Conservation (phyloP, 92 coral and sea anemone genomes). For the Parazoanthus atlanticus region DNA sequence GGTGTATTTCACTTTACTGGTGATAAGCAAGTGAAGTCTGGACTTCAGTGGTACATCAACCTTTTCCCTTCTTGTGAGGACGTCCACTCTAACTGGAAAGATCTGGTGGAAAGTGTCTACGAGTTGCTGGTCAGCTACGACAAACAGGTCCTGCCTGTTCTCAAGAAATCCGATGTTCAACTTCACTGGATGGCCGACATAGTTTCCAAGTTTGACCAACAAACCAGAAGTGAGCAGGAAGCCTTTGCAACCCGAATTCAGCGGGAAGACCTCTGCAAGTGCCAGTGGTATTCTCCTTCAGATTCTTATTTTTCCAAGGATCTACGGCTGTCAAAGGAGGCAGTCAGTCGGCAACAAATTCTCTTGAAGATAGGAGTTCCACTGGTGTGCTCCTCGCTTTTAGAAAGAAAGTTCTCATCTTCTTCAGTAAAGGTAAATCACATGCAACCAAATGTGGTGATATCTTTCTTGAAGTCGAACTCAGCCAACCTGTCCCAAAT, state of each 20-base stretch:
- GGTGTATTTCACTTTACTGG: constrained; percentile 22
- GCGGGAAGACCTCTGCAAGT: constrained; percentile 6
- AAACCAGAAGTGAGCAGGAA: background rate
- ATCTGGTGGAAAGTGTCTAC: constrained; percentile 18
- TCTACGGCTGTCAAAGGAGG: background rate
- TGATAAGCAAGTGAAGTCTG: background rate
- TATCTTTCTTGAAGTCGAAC: background rate
- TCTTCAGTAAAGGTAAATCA: constrained; percentile 12
- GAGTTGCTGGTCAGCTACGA: background rate
- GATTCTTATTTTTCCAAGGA: constrained; percentile 20
- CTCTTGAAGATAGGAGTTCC: constrained; percentile 37
- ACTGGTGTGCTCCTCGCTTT: constrained; percentile 4
- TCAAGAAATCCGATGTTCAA: background rate
- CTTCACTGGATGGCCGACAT: background rate
- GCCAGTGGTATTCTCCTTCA: constrained; percentile 37
- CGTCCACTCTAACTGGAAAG: constrained; percentile 4
- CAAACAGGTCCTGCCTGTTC: constrained; percentile 39
- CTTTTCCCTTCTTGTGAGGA: constrained; percentile 37
- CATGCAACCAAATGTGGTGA: constrained; percentile 9
- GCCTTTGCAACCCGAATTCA: background rate
- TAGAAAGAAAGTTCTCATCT: background rate
- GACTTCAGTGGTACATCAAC: constrained; percentile 40
- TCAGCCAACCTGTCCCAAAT: constrained; percentile 5
- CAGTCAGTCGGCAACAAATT: background rate
- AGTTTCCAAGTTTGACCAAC: background rate